phyloP scores from a whole-genome alignment of 2,113 vertebrate genomes.

The Phasianus colchicus region DNA sequence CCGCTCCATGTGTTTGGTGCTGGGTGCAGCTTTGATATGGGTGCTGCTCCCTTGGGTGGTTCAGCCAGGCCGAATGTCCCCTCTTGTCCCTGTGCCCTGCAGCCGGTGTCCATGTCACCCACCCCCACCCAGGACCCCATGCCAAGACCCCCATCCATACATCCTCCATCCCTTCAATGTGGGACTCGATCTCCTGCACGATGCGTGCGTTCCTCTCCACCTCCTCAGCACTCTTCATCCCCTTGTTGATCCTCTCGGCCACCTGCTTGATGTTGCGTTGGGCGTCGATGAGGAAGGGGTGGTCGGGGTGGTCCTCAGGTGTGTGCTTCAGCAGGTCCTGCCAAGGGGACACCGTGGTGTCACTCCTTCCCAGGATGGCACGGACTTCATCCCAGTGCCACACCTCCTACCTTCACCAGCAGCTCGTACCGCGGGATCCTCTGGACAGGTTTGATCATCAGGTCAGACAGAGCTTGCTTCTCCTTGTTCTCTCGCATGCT shows the following conservation, averaged over 20 bases:
- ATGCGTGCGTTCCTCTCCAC: constrained; percentile 92
- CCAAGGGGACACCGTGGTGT: fast-evolving
- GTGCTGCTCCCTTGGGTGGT: background rate
- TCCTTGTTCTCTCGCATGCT: constrained; percentile 99
- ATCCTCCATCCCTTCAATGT: constrained; percentile 97
- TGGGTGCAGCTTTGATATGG: background rate
- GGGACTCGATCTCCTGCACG: constrained; percentile 97
- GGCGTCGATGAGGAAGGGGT: constrained; percentile 88
- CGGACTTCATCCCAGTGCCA: background rate
- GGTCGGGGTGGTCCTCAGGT: constrained; percentile 92
- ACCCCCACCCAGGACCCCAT: background rate
- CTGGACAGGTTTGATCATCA: constrained; percentile 99
- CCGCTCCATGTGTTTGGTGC: fast-evolving
- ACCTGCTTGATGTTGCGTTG: constrained; percentile 95
- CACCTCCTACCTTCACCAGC: constrained; percentile 90
- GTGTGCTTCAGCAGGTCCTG: constrained; percentile 98
- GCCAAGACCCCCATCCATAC: constrained; percentile 71
- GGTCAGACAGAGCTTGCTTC: constrained; percentile 94
- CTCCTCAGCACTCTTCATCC: constrained; percentile 93
- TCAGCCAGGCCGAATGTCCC: background rate
- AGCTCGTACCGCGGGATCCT: constrained; percentile 97
- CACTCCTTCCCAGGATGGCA: fast-evolving
- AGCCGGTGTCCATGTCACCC: background rate
- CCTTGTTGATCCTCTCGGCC: constrained; percentile 97
- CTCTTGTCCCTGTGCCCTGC: background rate